Conservation (phyloP, 2,888 invertebrate species). For the Pseudococcus longispinus region DNA sequence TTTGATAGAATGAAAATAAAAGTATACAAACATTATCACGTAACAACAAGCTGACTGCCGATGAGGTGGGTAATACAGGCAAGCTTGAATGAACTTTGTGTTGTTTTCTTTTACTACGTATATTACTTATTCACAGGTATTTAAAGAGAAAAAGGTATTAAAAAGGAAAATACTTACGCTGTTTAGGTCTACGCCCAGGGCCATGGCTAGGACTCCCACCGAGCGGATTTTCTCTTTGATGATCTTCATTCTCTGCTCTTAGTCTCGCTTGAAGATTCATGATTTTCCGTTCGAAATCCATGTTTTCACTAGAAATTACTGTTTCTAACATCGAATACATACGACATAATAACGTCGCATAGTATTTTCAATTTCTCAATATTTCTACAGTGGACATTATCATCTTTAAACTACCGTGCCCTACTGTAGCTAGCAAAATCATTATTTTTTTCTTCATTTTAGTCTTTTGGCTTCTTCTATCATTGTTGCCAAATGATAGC, state of each 20-base stretch:
- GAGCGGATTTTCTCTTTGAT: slow-evolving; percentile 67
- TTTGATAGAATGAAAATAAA: slow-evolving; percentile 37
- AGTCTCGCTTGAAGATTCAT: slow-evolving; percentile 82
- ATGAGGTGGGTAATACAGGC: not conserved
- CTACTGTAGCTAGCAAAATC: not conserved
- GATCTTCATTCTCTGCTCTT: slow-evolving; percentile 73
- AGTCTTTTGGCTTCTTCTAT: slow-evolving; percentile 33
- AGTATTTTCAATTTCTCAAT: not conserved
- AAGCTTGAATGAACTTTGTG: not conserved
- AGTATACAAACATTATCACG: slow-evolving; percentile 31
- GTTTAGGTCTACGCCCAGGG: slow-evolving; percentile 71
- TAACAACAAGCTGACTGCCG: not conserved
- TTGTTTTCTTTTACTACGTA: not conserved
- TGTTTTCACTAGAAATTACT: slow-evolving; percentile 35
- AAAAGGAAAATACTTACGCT: slow-evolving; percentile 67
- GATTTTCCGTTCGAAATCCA: slow-evolving; percentile 67
- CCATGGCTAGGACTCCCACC: slow-evolving; percentile 64
- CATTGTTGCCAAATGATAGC: not conserved
- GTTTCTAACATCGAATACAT: not conserved
- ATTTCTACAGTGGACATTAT: not conserved
- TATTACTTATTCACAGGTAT: not conserved
- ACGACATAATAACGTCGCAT: slow-evolving; percentile 19
- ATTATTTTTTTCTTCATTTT: slow-evolving; percentile 19
- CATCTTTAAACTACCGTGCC: not conserved
- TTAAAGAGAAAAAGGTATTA: not conserved